These are phyloP conservation scores for Kryphioiulus occultus DNA, from an alignment of 2,888 invertebrate genomes.

Conservation along the genomic window DNA sequence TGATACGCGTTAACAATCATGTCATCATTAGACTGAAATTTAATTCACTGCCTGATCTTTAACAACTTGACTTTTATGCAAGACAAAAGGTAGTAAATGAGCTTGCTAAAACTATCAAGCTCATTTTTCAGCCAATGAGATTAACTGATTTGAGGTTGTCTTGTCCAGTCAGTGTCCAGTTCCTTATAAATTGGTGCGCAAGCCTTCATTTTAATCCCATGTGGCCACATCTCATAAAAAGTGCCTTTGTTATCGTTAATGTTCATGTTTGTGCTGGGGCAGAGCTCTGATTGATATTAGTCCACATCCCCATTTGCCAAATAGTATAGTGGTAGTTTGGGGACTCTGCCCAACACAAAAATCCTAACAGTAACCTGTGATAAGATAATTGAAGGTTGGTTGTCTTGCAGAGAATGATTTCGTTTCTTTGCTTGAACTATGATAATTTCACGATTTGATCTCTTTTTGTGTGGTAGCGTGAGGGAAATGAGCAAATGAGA, in stretches of 20 bases:
- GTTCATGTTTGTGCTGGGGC: neutral
- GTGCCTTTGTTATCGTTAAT: neutral
- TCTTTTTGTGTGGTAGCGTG: slow-evolving; percentile 4
- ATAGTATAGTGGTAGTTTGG: neutral
- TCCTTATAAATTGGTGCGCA: neutral
- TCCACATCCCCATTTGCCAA: neutral
- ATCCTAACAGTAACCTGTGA: slow-evolving; percentile 39
- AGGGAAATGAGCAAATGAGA: neutral
- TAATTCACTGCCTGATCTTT: too few species aligned
- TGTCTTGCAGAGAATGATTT: neutral
- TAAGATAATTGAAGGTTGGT: neutral
- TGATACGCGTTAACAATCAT: too few species aligned
- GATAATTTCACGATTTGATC: slow-evolving; percentile 30
- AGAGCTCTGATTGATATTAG: slow-evolving; percentile 26
- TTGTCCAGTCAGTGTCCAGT: neutral
- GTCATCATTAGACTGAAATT: too few species aligned
- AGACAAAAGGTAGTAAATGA: too few species aligned
- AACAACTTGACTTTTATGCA: too few species aligned
- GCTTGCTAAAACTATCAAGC: too few species aligned
- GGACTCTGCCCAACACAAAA: slow-evolving; percentile 18
- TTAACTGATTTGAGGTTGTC: neutral
- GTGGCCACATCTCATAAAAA: neutral
- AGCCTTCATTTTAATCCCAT: neutral
- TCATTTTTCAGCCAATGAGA: neutral
- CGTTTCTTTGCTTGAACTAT: slow-evolving; percentile 6